A percentile compares a stretch with the other conserved stretches of the same genome.
These are phyloP conservation scores for Corticium candelabrum DNA, from an alignment of 37 sponge, comb jelly and placozoan genomes.

Conservation along the genomic window DNA sequence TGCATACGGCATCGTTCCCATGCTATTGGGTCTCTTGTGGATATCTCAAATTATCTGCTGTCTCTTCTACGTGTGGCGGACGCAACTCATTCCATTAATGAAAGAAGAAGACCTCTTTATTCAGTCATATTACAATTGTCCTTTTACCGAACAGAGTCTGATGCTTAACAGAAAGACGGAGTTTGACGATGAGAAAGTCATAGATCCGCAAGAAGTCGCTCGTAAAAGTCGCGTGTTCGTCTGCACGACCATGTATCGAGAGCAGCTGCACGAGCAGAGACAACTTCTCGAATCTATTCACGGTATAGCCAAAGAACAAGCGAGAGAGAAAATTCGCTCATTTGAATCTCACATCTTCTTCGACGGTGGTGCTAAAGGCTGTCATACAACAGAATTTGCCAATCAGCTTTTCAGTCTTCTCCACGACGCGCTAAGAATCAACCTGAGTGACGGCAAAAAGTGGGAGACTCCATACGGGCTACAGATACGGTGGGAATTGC, in stretches of 20 bases:
- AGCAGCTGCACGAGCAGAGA: slow-evolving; percentile 49
- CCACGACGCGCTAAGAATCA: slow-evolving; percentile 36
- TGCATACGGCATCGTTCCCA: neutral
- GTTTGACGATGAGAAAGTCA: neutral
- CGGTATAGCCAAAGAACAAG: slow-evolving; percentile 29
- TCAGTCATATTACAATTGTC: slow-evolving; percentile 51
- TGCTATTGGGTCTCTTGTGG: neutral
- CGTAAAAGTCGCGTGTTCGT: slow-evolving; percentile 42
- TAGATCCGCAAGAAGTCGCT: neutral
- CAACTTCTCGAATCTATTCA: slow-evolving; percentile 67
- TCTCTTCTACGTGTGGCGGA: neutral
- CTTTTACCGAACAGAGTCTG: slow-evolving; percentile 55
- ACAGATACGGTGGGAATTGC: slow-evolving; percentile 34
- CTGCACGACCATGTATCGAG: slow-evolving; percentile 84
- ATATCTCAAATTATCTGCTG: neutral
- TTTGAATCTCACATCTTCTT: slow-evolving; percentile 81
- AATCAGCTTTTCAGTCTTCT: slow-evolving; percentile 63
- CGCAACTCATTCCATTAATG: neutral
- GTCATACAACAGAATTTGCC: slow-evolving; percentile 44
- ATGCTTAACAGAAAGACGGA: slow-evolving; percentile 38
- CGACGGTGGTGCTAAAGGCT: slow-evolving; percentile 56
- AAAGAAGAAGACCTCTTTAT: slow-evolving; percentile 61
- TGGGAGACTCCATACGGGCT: slow-evolving; percentile 62
- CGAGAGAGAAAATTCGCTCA: neutral
- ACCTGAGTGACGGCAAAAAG: slow-evolving; percentile 23